Conservation (phyloP, 2,113 vertebrate species). For the Rhinopomastus cyanomelas region DNA sequence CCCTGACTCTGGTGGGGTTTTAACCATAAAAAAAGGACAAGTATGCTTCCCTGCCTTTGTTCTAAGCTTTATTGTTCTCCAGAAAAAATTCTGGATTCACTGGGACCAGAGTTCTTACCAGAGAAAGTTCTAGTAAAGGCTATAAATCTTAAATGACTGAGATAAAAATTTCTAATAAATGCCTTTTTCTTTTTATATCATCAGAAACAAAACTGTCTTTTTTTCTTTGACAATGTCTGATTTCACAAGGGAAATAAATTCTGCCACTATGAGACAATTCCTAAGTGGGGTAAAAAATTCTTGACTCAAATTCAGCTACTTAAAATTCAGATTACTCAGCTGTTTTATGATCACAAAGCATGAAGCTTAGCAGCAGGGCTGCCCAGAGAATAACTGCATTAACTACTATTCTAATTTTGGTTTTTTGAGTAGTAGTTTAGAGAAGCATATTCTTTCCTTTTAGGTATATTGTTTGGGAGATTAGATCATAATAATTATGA, state of each 20-base stretch:
- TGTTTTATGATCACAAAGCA: constrained; percentile 51
- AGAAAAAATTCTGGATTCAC: constrained; percentile 15
- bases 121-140: constrained; percentile 10
- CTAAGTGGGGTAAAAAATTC: constrained; percentile 54
- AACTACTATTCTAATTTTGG: constrained; percentile 25
- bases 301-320: constrained; percentile 53
- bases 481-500: not conserved
- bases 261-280: constrained; percentile 47
- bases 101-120: constrained; percentile 20
- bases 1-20: not conserved
- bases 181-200: constrained; percentile 50
- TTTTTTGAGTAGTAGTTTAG: not conserved
- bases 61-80: not conserved
- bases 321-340: constrained; percentile 64
- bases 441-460: not conserved
- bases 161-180: constrained; percentile 61
- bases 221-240: constrained; percentile 38
- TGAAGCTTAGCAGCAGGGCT: constrained; percentile 42
- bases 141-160: constrained; percentile 56
- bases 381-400: constrained; percentile 19
- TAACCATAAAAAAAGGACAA: not conserved
- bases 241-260: constrained; percentile 57
- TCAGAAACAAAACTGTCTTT: constrained; percentile 55
- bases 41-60: not conserved
- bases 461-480: not conserved